A percentile compares a stretch with the other conserved stretches of the same genome.
These are phyloP conservation scores for Tetanocera ferruginea DNA, from an alignment of 2,888 invertebrate species.

Conservation along the genomic window DNA sequence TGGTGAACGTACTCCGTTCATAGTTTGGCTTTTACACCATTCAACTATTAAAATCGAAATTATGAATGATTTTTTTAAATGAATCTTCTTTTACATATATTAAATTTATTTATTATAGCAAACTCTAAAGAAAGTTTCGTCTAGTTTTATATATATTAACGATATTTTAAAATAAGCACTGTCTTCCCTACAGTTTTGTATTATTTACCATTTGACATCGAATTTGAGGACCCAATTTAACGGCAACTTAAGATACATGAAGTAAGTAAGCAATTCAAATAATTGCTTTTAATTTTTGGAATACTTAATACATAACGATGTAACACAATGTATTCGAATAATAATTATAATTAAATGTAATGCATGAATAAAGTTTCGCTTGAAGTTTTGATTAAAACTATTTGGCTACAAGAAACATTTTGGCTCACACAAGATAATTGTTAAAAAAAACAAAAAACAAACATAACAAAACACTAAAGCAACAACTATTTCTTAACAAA, in stretches of 20 bases:
- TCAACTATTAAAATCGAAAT: too few relatives aligned
- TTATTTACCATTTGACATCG: not conserved
- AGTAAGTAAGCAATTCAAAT: not conserved
- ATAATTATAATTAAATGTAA: not conserved
- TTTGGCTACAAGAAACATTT: conserved; percentile 54
- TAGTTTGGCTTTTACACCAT: too few relatives aligned
- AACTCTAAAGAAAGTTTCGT: too few relatives aligned
- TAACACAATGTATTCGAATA: not conserved
- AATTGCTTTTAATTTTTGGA: conserved; percentile 16
- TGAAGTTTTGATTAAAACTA: conserved; percentile 55
- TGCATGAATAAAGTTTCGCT: conserved; percentile 24
- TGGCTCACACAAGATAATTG: conserved; percentile 47
- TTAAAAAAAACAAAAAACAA: conserved; percentile 28
- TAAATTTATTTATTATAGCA: too few relatives aligned
- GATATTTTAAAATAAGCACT: not conserved
- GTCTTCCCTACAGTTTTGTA: not conserved
- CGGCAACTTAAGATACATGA: not conserved
- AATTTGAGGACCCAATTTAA: conserved; percentile 14
- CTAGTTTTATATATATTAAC: not conserved
- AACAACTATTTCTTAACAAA: conserved; percentile 29
- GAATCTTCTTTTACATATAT: too few relatives aligned
- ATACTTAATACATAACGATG: conserved; percentile 17
- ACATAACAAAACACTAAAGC: not conserved
- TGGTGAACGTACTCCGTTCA: not conserved
- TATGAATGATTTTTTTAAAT: too few relatives aligned